Percentiles rank a stretch among this genome's conserved stretches.
Conservation (phyloP, 2,113 vertebrate species). For the Sterrhoptilus dennistouni region DNA sequence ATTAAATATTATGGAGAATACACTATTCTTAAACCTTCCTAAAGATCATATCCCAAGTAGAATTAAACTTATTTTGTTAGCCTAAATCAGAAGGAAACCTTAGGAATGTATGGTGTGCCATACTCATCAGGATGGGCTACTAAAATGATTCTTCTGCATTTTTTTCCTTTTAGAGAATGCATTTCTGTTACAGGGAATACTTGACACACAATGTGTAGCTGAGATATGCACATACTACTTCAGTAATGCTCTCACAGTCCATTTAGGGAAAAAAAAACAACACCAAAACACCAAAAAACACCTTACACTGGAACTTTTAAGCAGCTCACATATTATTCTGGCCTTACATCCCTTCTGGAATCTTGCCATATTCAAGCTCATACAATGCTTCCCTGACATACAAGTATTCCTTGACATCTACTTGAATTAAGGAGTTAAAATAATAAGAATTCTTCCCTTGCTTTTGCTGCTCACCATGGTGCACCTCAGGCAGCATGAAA, state of each 20-base stretch:
- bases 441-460: not conserved
- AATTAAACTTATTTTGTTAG: not conserved
- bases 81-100: not conserved
- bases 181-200: not conserved
- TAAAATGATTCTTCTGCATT: not conserved
- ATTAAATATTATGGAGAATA: not conserved
- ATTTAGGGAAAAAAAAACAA: not conserved
- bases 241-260: not conserved
- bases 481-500: not conserved
- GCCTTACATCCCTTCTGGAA: not conserved
- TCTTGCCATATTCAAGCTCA: not conserved
- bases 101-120: not conserved
- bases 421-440: not conserved
- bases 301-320: not conserved
- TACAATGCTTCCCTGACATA: not conserved
- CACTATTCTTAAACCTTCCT: not conserved
- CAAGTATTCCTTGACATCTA: not conserved
- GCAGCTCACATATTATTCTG: not conserved
- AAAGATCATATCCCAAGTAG: not conserved
- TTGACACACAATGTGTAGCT: not conserved
- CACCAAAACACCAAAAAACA: not conserved
- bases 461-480: not conserved
- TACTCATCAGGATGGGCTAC: not conserved
- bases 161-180: not conserved
- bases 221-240: not conserved